These are phyloP conservation scores for Prionailurus viverrinus DNA, from an alignment of 2,113 vertebrate genomes.

Conservation along the genomic window DNA sequence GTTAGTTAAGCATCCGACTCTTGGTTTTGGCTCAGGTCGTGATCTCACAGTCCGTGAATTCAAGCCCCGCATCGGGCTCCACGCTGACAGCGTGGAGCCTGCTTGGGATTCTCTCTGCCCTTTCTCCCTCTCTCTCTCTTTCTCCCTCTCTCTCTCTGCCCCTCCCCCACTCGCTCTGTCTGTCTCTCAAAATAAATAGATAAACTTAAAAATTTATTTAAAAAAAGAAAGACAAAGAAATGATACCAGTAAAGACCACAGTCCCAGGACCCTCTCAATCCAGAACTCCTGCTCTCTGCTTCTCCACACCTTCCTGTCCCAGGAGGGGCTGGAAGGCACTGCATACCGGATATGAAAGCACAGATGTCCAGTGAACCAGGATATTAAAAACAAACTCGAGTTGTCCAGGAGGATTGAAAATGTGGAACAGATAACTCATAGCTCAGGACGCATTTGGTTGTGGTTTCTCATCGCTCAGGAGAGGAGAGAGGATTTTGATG, in stretches of 20 bases:
- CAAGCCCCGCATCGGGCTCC: too few relatives aligned
- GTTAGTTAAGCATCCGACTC: too few relatives aligned
- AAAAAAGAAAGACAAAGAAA: too few relatives aligned
- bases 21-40: too few relatives aligned
- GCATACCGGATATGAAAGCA: background rate
- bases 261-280: background rate
- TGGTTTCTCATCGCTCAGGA: background rate
- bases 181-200: too few relatives aligned
- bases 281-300: accelerated
- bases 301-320: background rate
- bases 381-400: background rate
- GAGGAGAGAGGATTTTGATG: background rate
- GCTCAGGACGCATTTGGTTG: background rate
- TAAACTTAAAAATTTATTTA: too few relatives aligned
- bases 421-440: background rate
- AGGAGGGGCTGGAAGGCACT: background rate
- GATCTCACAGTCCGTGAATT: too few relatives aligned
- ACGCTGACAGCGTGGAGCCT: too few relatives aligned
- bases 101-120: too few relatives aligned
- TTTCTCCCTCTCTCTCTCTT: too few relatives aligned
- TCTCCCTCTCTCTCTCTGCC: too few relatives aligned
- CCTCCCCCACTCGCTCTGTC: too few relatives aligned
- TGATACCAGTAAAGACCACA: background rate
- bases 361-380: background rate
- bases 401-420: background rate